Evolutionary conservation across 2,113 vertebrate genomes (phyloP).

Genomic region (Tinamus guttatus): DNA sequence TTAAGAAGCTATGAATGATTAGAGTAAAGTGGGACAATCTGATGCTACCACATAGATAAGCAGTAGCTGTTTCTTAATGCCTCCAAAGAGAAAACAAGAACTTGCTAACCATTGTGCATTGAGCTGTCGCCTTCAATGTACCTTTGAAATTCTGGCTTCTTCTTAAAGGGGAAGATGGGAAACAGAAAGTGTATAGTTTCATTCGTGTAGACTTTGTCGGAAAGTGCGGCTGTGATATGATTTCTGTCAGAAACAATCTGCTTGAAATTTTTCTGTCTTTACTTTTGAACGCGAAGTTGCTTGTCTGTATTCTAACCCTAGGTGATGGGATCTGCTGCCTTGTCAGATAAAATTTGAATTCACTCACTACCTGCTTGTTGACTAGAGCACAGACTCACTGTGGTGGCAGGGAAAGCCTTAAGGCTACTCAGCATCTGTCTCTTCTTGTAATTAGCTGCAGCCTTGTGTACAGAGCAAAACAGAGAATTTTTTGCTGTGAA

Average conservation of each 20-base stretch:
- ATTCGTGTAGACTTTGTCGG: conserved; percentile 83
- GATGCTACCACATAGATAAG: neutral
- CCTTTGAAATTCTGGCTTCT: conserved; percentile 69
- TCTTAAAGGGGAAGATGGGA: conserved; percentile 83
- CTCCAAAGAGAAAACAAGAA: conserved; percentile 69
- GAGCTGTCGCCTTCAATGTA: conserved; percentile 84
- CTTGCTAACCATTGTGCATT: conserved; percentile 75
- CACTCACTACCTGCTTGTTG: conserved; percentile 83
- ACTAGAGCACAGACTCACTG: conserved; percentile 72
- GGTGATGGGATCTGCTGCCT: conserved; percentile 86
- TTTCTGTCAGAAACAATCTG: conserved; percentile 97
- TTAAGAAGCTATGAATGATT: neutral
- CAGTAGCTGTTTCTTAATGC: conserved; percentile 19
- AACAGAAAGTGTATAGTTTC: conserved; percentile 91
- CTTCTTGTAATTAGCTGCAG: conserved; percentile 88
- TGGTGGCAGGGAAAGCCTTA: conserved; percentile 80
- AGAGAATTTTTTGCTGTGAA: conserved; percentile 57
- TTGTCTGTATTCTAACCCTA: conserved; percentile 85
- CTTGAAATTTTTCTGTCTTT: conserved; percentile 88
- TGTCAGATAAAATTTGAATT: conserved; percentile 89
- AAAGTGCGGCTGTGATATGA: conserved; percentile 86
- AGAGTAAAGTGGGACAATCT: neutral
- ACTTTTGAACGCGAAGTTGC: conserved; percentile 82
- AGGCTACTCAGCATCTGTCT: conserved; percentile 84
- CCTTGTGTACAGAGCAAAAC: conserved; percentile 78